Base-by-base conservation (phyloP, 2,797 vertebrate species). In the Leptoclinus maculatus region DNA sequence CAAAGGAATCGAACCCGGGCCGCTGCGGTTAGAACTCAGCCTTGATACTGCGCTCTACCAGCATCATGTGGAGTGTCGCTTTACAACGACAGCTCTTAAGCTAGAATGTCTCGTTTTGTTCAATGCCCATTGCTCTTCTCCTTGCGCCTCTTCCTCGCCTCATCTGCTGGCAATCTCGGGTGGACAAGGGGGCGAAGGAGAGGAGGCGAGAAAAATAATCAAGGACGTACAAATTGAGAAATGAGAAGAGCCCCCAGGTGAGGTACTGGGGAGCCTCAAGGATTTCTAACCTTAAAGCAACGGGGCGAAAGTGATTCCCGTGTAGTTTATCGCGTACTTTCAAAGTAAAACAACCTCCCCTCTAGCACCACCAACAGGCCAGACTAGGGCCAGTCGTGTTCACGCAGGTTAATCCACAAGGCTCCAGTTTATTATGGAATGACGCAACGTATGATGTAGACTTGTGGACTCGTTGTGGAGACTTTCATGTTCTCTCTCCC, bases 351-450 rank as follows among this genome's bases (percentile, higher is more conserved):
- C 13, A 64, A 36, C 34, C 19, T 34, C 54, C 36, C 7, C 29
- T 73, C 1, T 43, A 45, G 47, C 66, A 27, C 74, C 67, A 59
- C 65, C 62, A 69, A 57, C 56, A 78, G 66, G 58, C 32, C 75
- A 43, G 32, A 47, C 17, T 43, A 21, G 62, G 21, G 11, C 43
- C 4, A 1, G 38, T 23, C 0, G 19, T 71, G 38, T 69, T 75
- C 45, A 59, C 53, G n/a, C 62, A 60, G 34, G 39, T 67, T 53
- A 72, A 60, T 81, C 66, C 54, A 45, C 21, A 5, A 51, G 12
- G n/a, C 14, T 7, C 29, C 32, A 57, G 36, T 34, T 54, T 58
- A 25, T 71, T 38, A 79, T 43, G n/a, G 66, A 49, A 51, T 19
- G 17, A 69, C 54, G 75, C 27, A 39, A 34, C 32, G 38, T 5